Evolutionary conservation across 1,140 invertebrate genomes (phyloP).

Genomic region (Bombus terrestris): DNA sequence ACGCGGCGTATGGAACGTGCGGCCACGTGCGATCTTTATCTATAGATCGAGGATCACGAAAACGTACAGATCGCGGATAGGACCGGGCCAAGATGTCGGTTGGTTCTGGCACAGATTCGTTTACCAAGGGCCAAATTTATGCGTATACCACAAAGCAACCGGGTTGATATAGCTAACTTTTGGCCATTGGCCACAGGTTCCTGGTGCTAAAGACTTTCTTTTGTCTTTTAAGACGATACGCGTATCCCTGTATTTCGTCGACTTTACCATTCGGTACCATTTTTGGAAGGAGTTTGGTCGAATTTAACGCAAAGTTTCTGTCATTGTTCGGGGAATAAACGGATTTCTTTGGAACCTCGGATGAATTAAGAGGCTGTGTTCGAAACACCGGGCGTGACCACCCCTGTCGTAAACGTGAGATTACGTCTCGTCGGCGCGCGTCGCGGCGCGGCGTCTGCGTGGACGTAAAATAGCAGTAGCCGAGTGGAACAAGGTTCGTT

Average conservation of each 20-base stretch:
- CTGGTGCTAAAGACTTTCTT: not conserved
- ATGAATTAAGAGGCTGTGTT: not conserved
- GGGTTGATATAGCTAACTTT: not conserved
- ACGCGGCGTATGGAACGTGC: constrained; percentile 1
- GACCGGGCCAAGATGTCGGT: constrained; percentile 26
- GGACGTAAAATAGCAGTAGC: constrained; percentile 38
- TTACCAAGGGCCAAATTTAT: constrained; percentile 62
- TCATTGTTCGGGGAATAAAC: not conserved
- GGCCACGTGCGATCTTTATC: constrained; percentile 38
- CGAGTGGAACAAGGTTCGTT: constrained; percentile 57
- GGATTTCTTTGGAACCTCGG: not conserved
- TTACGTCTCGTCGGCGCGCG: constrained; percentile 14
- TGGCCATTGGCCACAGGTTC: constrained; percentile 28
- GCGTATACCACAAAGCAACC: constrained; percentile 38
- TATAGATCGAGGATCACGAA: constrained; percentile 39
- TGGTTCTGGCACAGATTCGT: constrained; percentile 60
- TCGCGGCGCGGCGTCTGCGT: constrained; percentile 20
- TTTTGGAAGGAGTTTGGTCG: not conserved
- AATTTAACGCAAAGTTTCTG: not conserved
- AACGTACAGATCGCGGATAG: constrained; percentile 18
- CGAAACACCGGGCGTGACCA: not conserved
- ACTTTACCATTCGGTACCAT: too few species aligned
- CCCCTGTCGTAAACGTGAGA: constrained; percentile 22
- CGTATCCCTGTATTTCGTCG: too few species aligned
- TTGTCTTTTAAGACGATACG: too few species aligned